Base-by-base conservation (phyloP, 2,113 vertebrate species). In the Percopsis transmontana region DNA sequence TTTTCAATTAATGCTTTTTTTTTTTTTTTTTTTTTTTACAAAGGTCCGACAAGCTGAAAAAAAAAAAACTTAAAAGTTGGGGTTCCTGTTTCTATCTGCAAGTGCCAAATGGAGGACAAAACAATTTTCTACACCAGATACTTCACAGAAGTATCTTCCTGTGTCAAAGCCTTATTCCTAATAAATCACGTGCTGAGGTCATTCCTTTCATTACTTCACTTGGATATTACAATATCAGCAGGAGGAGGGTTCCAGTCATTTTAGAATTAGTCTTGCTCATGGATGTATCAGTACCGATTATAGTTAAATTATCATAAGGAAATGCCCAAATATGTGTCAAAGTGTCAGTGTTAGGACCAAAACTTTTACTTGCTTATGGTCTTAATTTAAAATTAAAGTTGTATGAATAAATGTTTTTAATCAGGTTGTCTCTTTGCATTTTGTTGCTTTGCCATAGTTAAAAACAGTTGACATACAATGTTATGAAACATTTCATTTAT, bases 381-480 rank as follows among this genome's bases (percentile, higher is more conserved):
- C 33, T 58, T 76, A 74, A 81, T 84, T 85, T 82, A 69, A 81
- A 84, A 85, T 82, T 77, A 87, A 54, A 54, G 23, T n/a, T 47
- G 45, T 16, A n/a, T 47, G 15, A 6, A n/a, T 53, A 23, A 87
- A 87, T 33, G 5, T 5, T 33, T 1, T 33, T 33, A 33, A 69
- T 39, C 62, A 23, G 59, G 78, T 68, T 82, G n/a, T 75, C 38
- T 77, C 67, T 76, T 33, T 69, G 56, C 39, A 42, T 19, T 20
- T 18, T 47, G 2, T 41, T 33, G 23, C 18, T 58, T 0, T 55
- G n/a, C 38, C 27, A 5, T 18, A 23, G 8, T 16, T 16, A 47
- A n/a, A 47, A 11, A 18, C 14, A 16, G n/a, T 47, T 47, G 45
- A 47, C 2, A 47, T 47, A 3, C 15, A 15, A 13, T 12, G 7